Conservation (phyloP, 2,113 vertebrate genomes). For the Forbesichthys agassizii region DNA sequence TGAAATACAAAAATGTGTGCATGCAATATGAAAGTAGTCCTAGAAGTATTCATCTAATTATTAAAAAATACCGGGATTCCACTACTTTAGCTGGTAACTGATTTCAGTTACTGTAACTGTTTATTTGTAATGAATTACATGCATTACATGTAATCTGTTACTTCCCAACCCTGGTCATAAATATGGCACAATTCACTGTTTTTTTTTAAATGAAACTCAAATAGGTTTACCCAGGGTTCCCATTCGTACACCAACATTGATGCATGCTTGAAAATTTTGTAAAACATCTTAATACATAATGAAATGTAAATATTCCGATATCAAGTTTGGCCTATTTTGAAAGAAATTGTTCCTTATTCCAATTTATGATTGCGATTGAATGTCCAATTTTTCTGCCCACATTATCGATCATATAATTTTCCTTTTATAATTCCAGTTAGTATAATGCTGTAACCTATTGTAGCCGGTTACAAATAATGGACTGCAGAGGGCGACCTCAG, state of each 20-base stretch:
- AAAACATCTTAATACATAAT: too few relatives aligned
- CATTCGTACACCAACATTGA: background rate
- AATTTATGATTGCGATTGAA: background rate
- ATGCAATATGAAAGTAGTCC: too few relatives aligned
- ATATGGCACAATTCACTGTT: conserved; percentile 3
- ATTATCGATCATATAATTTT: background rate
- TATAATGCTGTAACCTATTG: background rate
- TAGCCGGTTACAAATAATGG: background rate
- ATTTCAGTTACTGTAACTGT: too few relatives aligned
- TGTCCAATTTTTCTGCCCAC: background rate
- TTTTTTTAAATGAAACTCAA: background rate
- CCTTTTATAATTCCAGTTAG: background rate
- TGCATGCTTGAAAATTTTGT: too few relatives aligned
- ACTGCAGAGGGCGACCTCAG: conserved; percentile 33
- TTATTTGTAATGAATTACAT: too few relatives aligned
- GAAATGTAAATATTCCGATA: background rate
- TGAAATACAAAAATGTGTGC: too few relatives aligned
- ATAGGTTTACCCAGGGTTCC: background rate
- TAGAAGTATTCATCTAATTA: too few relatives aligned
- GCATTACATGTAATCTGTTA: too few relatives aligned
- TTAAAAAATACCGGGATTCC: too few relatives aligned
- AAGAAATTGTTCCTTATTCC: too few relatives aligned
- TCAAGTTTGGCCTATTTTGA: background rate
- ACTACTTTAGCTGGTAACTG: too few relatives aligned
- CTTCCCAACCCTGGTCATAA: background rate